Evolutionary conservation across 2,888 invertebrate genomes (phyloP), one percentile per base, ranked within the genome.

Genomic region (Tetragnatha montana): DNA sequence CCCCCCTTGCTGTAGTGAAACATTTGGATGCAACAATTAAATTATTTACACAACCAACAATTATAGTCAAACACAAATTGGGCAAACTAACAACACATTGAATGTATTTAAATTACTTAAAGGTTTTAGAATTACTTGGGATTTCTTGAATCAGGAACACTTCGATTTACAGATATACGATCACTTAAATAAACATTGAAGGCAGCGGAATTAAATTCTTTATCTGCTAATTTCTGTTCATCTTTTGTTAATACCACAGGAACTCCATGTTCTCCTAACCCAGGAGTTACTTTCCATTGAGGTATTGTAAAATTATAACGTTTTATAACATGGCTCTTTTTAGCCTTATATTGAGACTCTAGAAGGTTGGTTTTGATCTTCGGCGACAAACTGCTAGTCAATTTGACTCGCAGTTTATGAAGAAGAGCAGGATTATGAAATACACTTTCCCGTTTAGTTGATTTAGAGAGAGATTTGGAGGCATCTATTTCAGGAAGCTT

Each of bases 121-220:
- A 35, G 6, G 60, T 60, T 60, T 79, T 60, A 22, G 60, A 93
- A 93, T 93, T 93, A 95, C 94, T 92, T 92, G 79, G 93, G 91
- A 92, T 94, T 93, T 90, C 96, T 92, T 93, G 95, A 93, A 94
- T 95, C 97, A 93, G 95, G 95, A 68, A 97, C 93, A 91, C 96
- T 96, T 92, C 98, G 94, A 93, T 97, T 97, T 92, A 97, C 95
- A 0, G 97, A 95, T 93, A 98, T 96, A 93, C 96, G 96, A 93
- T 98, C 97, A 93, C 98, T 98, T 8, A 98, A 95, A 92, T 97
- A 95, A 89, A 97, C 96, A 93, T 98, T 98, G 91, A 98, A 95
- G 0, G 98, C 98, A 92, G 97, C 96, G 93, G 96, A 96, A 92
- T 96, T 96, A 93, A 97, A 95, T 0, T 96, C 95, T 92, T 95